Evolutionary conservation across 2,888 invertebrate genomes (phyloP).

Genomic region (Phasia obesa): DNA sequence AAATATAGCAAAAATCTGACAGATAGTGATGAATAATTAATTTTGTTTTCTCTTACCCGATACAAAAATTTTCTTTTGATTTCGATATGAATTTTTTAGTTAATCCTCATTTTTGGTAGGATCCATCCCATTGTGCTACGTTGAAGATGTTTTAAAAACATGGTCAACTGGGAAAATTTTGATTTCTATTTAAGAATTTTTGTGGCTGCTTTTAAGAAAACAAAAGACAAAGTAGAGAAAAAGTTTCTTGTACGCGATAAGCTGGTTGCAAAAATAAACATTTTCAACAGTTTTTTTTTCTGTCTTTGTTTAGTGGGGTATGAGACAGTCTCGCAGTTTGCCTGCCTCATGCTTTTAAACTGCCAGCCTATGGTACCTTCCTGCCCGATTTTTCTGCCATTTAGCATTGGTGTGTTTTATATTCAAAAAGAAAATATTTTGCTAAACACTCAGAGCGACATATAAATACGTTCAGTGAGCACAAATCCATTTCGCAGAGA

Average conservation of each 20-base stretch:
- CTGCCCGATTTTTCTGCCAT: constrained; percentile 13
- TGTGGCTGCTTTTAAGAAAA: constrained; percentile 59
- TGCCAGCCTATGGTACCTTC: neutral
- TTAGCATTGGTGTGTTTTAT: constrained; percentile 23
- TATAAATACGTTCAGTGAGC: neutral
- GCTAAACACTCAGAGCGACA: neutral
- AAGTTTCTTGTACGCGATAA: constrained; percentile 66
- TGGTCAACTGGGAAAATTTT: constrained; percentile 55
- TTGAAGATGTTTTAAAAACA: no score
- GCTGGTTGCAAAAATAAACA: constrained; percentile 58
- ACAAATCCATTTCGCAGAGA: neutral
- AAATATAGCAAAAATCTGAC: no score
- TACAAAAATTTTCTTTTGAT: no score
- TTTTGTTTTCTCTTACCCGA: no score
- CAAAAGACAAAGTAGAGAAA: constrained; percentile 36
- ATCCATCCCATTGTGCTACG: no score
- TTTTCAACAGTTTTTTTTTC: constrained; percentile 57
- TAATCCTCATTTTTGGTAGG: no score
- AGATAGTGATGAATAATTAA: no score
- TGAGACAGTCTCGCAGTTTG: constrained; percentile 20
- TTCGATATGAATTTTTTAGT: no score
- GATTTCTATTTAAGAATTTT: constrained; percentile 63
- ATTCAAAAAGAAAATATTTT: constrained; percentile 28
- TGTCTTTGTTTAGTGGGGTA: constrained; percentile 6
- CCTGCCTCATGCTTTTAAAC: constrained; percentile 37